Evolutionary conservation across 1,140 invertebrate genomes (phyloP).

Genomic region (fruit fly (Drosophila melanogaster)): Release_6_plus_ISO1_MT NC_004354.4:2303001-2303500

Average conservation of each 20-base stretch:
- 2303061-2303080: conserved; percentile 42
- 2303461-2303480: too few relatives aligned
- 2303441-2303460: too few relatives aligned
- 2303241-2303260: conserved; percentile 11
- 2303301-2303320: conserved; percentile 69
- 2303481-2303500: neutral
- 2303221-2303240: conserved; percentile 33
- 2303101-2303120: conserved; percentile 60
- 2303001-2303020: too few relatives aligned
- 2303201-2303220: neutral
- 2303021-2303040: neutral
- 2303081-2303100: conserved; percentile 48
- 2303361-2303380: conserved; percentile 5
- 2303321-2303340: conserved; percentile 49
- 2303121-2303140: conserved; percentile 49
- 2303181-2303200: conserved; percentile 15
- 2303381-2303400: neutral
- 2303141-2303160: conserved; percentile 56
- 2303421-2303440: too few relatives aligned
- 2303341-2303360: conserved; percentile 21
- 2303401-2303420: too few relatives aligned
- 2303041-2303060: conserved; percentile 11
- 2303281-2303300: conserved; percentile 48
- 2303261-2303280: conserved; percentile 61
- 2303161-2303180: conserved; percentile 50